Base-by-base conservation (phyloP, 2,888 invertebrate genomes). In the Neoaliturus tenellus region DNA sequence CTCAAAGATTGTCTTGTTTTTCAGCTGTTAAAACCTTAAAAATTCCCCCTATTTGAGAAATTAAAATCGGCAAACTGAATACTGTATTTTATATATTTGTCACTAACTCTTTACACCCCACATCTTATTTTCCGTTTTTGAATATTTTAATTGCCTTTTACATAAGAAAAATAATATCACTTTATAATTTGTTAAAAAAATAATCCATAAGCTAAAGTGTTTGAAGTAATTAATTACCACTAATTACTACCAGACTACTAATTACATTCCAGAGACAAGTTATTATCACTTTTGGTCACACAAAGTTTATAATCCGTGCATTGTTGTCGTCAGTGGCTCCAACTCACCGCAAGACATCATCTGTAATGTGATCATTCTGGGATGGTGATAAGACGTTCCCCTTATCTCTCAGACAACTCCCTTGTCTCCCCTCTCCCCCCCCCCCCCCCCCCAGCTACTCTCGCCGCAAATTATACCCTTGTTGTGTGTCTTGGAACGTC, bases 311-410 rank as follows among this genome's bases (percentile, higher is more conserved):
- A 14, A 23, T 55, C 3, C 8, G 8, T 23, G 17, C 44, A 17
- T 44, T 44, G 44, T 17, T 6, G 44, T 8, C 17, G 44, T 10
- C 48, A 48, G 3, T 48, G 48, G 3, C 14, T 17, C 48, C n/a
- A n/a, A n/a, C n/a, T n/a, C n/a, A 51, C 51, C n/a, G 31, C 31
- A 31, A 23, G 69, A 14, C 69, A 39, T 69, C 35, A 69, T 35
- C 44, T 75, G 75, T 75, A 44, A 75, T 75, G 75, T n/a, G 71
- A 71, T 71, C 69, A 39, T 41, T 71, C 20, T 23, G 41, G 4
- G 31, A 48, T 23, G 4, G 28, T 75, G 75, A 75, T 75, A 75
- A 75, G 75, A 75, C 48, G 23, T n/a, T 44, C 25, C 71, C 35
- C 48, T 75, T 75, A 75, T 75, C 75, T 41, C 44, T 12, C 48